These are phyloP conservation scores for Sebastes goodei DNA, from an alignment of 2,797 vertebrate genomes.

Conservation along the genomic window DNA sequence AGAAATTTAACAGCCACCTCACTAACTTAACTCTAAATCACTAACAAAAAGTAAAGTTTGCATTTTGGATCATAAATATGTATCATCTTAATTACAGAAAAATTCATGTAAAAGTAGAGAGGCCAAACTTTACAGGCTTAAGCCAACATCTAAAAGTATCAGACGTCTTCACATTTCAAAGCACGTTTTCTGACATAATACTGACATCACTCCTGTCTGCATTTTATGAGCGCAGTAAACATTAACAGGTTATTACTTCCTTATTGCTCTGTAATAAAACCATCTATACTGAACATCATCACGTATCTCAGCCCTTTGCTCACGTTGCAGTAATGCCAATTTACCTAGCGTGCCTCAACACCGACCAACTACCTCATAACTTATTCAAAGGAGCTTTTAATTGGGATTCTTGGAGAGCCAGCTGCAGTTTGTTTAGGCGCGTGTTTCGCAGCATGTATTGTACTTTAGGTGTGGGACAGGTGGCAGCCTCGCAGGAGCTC, in stretches of 20 bases:
- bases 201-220: neutral
- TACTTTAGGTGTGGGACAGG: conserved; percentile 32
- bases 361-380: conserved; percentile 15
- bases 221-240: conserved; percentile 29
- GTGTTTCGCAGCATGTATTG: neutral
- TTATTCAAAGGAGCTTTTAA: conserved; percentile 44
- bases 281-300: neutral
- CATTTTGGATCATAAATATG: no score
- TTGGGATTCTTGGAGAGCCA: conserved; percentile 7
- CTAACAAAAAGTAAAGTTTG: no score
- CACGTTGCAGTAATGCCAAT: neutral
- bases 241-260: conserved; percentile 58
- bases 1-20: no score
- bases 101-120: no score
- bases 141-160: neutral
- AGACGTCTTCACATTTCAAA: neutral
- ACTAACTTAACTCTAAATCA: no score
- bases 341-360: neutral
- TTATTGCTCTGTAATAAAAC: conserved; percentile 42
- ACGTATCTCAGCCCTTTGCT: neutral
- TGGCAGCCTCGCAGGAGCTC: conserved; percentile 43
- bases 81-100: no score
- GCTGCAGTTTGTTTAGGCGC: conserved; percentile 12
- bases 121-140: no score
- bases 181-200: neutral